Conservation (phyloP, 2,888 invertebrate species). For the Beris chalybata region DNA sequence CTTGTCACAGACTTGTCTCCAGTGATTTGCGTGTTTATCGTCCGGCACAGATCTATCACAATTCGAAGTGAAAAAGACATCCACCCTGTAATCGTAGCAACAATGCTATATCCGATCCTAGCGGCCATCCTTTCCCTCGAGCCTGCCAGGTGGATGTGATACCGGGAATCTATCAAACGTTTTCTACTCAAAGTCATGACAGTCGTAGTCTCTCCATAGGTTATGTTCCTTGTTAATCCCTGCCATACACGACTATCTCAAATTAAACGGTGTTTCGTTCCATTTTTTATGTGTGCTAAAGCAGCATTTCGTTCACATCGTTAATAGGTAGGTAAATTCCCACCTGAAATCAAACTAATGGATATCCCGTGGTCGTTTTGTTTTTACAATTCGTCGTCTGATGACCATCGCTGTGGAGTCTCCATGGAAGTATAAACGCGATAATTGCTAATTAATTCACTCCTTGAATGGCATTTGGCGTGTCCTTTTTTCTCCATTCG, state of each 20-base stretch:
- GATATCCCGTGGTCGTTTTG: conserved; percentile 31
- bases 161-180: background rate
- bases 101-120: background rate
- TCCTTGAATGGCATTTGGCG: background rate
- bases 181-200: background rate
- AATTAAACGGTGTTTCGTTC: background rate
- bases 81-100: background rate
- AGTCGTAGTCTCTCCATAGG: too few relatives aligned
- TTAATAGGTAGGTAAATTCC: conserved; percentile 30
- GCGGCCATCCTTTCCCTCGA: background rate
- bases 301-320: conserved; percentile 14
- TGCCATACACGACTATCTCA: conserved; percentile 23
- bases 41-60: conserved; percentile 35
- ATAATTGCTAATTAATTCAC: conserved; percentile 36
- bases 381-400: conserved; percentile 17
- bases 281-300: conserved; percentile 12
- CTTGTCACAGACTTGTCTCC: conserved; percentile 36
- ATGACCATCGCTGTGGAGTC: conserved; percentile 4
- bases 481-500: conserved; percentile 11
- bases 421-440: conserved; percentile 24
- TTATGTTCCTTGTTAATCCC: conserved; percentile 30
- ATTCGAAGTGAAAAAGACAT: conserved; percentile 11
- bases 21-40: conserved; percentile 40
- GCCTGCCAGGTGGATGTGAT: background rate
- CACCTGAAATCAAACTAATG: conserved; percentile 40